Percentiles rank a stretch among this genome's conserved stretches.
Conservation (phyloP, 1,140 invertebrate genomes). For the Drosophila equinoxialis region DNA sequence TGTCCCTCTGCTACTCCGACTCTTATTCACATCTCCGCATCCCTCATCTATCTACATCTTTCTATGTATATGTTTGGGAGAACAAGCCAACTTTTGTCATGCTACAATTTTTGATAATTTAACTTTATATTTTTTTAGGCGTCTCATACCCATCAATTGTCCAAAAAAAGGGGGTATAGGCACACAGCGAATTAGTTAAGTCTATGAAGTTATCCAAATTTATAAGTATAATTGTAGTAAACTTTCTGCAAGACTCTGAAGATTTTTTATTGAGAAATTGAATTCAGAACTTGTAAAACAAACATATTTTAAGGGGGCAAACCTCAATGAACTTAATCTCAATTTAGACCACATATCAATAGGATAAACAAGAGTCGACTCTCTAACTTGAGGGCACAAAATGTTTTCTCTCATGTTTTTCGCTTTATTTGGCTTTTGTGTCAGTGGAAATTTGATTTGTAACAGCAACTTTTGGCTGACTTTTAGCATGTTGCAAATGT, state of each 20-base stretch:
- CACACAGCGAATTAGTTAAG: no score
- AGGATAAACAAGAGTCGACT: background rate
- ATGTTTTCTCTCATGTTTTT: constrained; percentile 7
- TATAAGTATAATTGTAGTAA: no score
- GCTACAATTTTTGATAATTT: constrained; percentile 65
- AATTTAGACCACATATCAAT: background rate
- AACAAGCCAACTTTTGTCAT: constrained; percentile 46
- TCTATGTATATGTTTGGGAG: background rate
- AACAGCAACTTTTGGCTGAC: constrained; percentile 49
- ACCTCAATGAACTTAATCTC: no score
- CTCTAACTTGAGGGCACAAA: background rate
- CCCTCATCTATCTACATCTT: background rate
- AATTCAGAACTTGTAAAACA: no score
- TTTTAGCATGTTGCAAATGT: constrained; percentile 51
- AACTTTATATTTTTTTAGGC: constrained; percentile 42
- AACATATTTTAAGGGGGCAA: no score
- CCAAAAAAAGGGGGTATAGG: background rate
- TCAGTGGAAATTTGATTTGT: constrained; percentile 57
- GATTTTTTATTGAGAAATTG: no score
- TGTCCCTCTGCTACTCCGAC: background rate
- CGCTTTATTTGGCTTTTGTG: constrained; percentile 7
- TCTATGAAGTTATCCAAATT: no score
- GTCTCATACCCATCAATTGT: background rate
- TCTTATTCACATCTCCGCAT: background rate
- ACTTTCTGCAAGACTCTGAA: no score